Conservation (phyloP, 2,113 vertebrate species). For the Cyprinus carpio region DNA sequence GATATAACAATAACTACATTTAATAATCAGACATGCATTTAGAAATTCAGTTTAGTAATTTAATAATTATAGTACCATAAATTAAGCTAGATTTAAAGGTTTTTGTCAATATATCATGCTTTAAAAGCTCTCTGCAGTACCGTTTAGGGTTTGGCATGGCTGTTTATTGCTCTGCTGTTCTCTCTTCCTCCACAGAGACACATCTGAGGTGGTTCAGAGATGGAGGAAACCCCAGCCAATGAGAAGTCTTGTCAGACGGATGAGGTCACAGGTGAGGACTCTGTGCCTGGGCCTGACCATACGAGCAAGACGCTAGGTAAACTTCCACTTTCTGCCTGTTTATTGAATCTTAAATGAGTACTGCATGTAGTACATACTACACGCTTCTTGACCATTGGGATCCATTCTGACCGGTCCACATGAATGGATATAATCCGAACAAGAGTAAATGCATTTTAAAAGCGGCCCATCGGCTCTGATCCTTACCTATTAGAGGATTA, state of each 20-base stretch:
- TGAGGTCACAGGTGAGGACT: conserved; percentile 17
- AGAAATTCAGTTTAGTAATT: not conserved
- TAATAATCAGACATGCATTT: not conserved
- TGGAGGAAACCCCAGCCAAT: conserved; percentile 69
- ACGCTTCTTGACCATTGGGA: not conserved
- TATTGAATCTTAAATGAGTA: not conserved
- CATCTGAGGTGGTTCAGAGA: conserved; percentile 51
- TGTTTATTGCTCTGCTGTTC: not conserved
- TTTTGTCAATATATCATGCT: not conserved
- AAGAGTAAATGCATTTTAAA: conserved; percentile 21
- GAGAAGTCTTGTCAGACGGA: conserved; percentile 62
- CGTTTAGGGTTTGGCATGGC: not conserved
- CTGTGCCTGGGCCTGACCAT: conserved; percentile 21
- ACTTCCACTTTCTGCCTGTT: conserved; percentile 44
- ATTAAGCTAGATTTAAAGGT: not conserved
- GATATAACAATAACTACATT: not conserved
- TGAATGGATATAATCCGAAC: not conserved
- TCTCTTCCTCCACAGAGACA: not conserved
- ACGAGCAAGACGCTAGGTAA: conserved; percentile 66
- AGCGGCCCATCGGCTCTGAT: not conserved
- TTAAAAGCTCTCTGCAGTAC: not conserved
- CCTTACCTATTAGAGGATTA: conserved; percentile 31
- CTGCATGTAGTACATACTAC: not conserved
- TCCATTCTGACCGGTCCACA: not conserved
- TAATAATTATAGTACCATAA: not conserved